These are phyloP conservation scores for Lepisosteus oculatus DNA, from an alignment of 2,113 vertebrate species.

Conservation along the genomic window DNA sequence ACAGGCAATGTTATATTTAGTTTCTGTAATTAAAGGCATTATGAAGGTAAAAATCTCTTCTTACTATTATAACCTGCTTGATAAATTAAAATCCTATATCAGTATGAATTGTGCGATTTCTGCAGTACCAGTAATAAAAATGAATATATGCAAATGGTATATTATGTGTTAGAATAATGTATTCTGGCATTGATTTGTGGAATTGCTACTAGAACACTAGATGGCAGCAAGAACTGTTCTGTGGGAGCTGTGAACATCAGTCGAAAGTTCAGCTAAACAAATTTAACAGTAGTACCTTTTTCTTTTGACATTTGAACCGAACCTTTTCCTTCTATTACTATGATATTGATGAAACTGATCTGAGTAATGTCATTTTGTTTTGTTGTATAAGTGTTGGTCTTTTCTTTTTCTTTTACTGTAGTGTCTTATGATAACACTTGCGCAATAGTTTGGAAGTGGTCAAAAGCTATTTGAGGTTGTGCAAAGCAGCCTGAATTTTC, in stretches of 20 bases:
- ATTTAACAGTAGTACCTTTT: too few species aligned
- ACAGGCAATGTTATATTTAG: not conserved
- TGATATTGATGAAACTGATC: too few species aligned
- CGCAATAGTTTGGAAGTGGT: too few species aligned
- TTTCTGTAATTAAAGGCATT: constrained; percentile 1
- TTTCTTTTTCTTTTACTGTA: too few species aligned
- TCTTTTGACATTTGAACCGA: too few species aligned
- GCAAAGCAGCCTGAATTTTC: too few species aligned
- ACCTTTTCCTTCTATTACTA: too few species aligned
- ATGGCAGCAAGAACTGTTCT: constrained; percentile 52
- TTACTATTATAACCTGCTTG: not conserved
- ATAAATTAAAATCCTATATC: not conserved
- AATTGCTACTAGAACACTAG: constrained; percentile 44
- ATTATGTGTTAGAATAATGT: not conserved
- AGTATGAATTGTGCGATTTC: not conserved
- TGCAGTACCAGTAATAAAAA: not conserved
- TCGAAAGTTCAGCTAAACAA: too few species aligned
- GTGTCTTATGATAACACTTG: too few species aligned
- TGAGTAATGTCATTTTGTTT: too few species aligned
- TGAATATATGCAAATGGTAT: not conserved
- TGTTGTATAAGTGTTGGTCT: too few species aligned
- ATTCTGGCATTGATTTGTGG: not conserved
- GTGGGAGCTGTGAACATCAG: not conserved
- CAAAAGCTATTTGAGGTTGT: too few species aligned
- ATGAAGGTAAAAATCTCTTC: not conserved